These are phyloP conservation scores for Micropoecilia bifurca DNA, from an alignment of 2,797 vertebrate genomes.

Conservation along the genomic window DNA sequence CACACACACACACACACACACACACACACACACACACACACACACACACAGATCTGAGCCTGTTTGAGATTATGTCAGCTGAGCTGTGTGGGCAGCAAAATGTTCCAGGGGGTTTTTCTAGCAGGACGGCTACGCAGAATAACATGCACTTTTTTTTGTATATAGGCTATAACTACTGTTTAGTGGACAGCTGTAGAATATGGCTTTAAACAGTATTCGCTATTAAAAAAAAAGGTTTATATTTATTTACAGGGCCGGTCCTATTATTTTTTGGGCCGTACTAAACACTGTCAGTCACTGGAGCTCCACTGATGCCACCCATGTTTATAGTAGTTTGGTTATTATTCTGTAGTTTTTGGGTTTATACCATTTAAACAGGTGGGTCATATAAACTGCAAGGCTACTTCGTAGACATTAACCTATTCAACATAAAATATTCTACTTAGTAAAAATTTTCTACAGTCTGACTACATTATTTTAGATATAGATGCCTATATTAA, in stretches of 20 bases:
- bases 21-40: too few relatives aligned
- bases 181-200: neutral
- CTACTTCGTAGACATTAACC: neutral
- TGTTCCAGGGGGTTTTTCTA: conserved; percentile 61
- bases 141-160: conserved; percentile 34
- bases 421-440: neutral
- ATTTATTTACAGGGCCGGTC: neutral
- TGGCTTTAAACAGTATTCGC: neutral
- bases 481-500: neutral
- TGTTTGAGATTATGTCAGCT: neutral
- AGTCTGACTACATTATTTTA: neutral
- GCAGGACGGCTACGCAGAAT: conserved; percentile 31
- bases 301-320: neutral
- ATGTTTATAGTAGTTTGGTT: neutral
- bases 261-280: neutral
- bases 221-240: neutral
- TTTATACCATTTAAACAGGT: neutral
- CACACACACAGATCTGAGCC: neutral
- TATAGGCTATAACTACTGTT: neutral
- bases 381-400: neutral
- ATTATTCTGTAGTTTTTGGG: neutral
- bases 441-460: neutral
- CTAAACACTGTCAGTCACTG: neutral
- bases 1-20: too few relatives aligned
- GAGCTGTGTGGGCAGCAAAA: conserved; percentile 38